Base-by-base conservation (phyloP, 2,797 vertebrate species). In the Erpetoichthys calabaricus region DNA sequence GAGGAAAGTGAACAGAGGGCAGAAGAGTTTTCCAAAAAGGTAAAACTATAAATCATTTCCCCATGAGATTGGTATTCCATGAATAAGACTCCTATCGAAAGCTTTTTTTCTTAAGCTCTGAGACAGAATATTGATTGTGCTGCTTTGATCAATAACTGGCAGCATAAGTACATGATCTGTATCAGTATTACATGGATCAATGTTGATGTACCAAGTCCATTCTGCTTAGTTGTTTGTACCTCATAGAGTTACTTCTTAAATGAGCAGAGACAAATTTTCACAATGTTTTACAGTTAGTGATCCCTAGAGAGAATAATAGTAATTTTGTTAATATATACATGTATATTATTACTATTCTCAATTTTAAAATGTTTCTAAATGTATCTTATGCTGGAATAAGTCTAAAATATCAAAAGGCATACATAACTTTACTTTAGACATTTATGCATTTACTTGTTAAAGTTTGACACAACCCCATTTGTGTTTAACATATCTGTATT, bases 1-100 rank as follows among this genome's bases (percentile, higher is more conserved):
- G 93, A 98, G 56, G 94, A 97, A 77, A 98, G 91, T 67, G 95
- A 97, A 66, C 86, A 90, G 76, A 96, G 88, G 77, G 94, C 94
- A 57, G 69, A 78, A 3, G 96, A 99, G 70, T 95, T 84, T 82
- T 98, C 93, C 65, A 97, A 91, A 81, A 98, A 97, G 90, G 96
- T 98, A 78, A 88, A 80, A 43, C 62, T 5, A 44, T 60, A 46
- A 52, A 57, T 65, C 49, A 2, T 41, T 8, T 4, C 63, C 1
- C 52, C 47, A 49, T 47, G n/a, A 7, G n/a, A 62, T 69, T 68
- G 68, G 72, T 76, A 73, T 60, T 67, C 71, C 68, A 56, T 63
- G 56, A 9, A 4, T 44, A 63, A 45, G 62, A 4, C 63, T 71
- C 68, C 73, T 57, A 66, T 76, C 70, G 57, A 76, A 71, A 65